phyloP scores from a whole-genome alignment of 1,140 invertebrate species.

The Asobara japonica region DNA sequence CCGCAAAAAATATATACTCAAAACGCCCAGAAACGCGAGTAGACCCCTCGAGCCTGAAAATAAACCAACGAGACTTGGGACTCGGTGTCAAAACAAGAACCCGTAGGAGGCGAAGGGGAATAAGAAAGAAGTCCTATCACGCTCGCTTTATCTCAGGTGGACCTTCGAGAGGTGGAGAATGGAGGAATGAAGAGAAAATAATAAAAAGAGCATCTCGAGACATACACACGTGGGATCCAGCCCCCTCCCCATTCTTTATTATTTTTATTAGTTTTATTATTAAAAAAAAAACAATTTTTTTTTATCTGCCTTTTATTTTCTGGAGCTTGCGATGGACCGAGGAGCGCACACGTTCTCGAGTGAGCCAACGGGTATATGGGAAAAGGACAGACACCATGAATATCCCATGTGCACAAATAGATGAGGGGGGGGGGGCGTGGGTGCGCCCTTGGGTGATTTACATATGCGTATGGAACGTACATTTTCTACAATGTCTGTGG shows the following conservation, averaged over 20 bases:
- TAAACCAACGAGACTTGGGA: neutral
- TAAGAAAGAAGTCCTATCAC: conserved; percentile 46
- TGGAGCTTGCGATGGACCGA: neutral
- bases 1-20: neutral
- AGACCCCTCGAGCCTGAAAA: too few species aligned
- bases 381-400: conserved; percentile 20
- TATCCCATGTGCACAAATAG: neutral
- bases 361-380: conserved; percentile 19
- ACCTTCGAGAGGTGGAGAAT: conserved; percentile 41
- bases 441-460: conserved; percentile 63
- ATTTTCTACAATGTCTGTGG: neutral
- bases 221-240: conserved; percentile 17
- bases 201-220: conserved; percentile 10
- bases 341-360: neutral
- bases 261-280: neutral
- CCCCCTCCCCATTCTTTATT: neutral
- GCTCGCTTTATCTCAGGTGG: conserved; percentile 53
- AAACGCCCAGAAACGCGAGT: too few species aligned
- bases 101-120: conserved; percentile 32
- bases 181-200: neutral
- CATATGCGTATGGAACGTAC: conserved; percentile 47
- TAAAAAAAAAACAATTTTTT: too few species aligned
- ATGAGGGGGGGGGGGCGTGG: conserved; percentile 49
- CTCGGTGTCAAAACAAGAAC: conserved; percentile 33
- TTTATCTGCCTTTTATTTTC: conserved; percentile 1